These are phyloP conservation scores for Megalurothrips usitatus DNA, from an alignment of 2,888 invertebrate species.

Conservation along the genomic window DNA sequence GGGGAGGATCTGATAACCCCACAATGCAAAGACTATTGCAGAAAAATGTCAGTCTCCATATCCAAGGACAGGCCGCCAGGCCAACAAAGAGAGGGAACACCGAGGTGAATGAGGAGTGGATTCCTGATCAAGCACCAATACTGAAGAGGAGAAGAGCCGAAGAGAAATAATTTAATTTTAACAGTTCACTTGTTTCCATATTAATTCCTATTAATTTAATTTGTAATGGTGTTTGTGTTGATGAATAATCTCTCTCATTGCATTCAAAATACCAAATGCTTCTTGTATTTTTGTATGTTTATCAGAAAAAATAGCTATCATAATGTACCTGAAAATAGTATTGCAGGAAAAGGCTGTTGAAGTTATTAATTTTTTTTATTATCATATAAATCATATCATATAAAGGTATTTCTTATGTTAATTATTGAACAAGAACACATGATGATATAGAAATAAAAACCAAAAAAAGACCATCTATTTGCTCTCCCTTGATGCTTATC, in stretches of 20 bases:
- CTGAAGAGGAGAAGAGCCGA: neutral
- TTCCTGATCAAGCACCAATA: neutral
- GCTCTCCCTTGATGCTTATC: no score
- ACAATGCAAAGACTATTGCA: neutral
- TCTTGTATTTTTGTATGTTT: neutral
- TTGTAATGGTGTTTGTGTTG: neutral
- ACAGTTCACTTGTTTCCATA: neutral
- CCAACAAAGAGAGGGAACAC: neutral
- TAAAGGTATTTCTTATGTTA: neutral
- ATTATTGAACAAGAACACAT: neutral
- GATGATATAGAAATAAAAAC: no score
- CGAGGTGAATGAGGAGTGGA: neutral
- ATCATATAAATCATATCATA: neutral
- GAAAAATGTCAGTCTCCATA: neutral
- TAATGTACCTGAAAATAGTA: no score
- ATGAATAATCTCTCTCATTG: neutral
- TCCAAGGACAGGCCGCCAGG: neutral
- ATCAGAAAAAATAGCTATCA: neutral
- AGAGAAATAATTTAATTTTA: neutral
- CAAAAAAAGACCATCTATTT: no score
- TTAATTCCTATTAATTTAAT: neutral
- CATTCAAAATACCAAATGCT: neutral
- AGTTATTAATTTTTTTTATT: neutral
- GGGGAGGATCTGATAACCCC: neutral
- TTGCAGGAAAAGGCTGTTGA: neutral